Evolutionary conservation across 2,113 vertebrate species (phyloP), one percentile per base, ranked within the genome.

Genomic region (Entomyzon cyanotis): DNA sequence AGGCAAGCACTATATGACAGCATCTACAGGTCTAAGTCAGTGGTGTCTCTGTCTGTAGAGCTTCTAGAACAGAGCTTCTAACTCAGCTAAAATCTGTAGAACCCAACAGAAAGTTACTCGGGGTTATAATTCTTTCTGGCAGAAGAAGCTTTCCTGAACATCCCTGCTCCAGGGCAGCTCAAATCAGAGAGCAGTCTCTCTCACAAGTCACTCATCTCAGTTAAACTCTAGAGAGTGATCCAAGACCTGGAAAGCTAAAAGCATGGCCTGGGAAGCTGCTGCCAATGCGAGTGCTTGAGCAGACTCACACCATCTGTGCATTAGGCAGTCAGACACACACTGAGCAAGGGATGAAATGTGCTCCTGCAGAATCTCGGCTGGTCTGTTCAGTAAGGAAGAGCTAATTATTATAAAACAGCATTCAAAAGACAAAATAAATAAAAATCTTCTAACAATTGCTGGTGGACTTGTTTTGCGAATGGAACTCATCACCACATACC

Each of bases 291-390:
- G 84, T 4, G 39, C 52, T 67, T 28, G 76, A 81, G 86, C 94
- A 94, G 91, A 90, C 86, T 88, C 7, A 0, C 58, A 90, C 92
- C 96, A 96, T 96, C 96, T 97, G 95, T 94, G 84, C 83, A 11
- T 55, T 4, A 75, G 91, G 69, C 91, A 89, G 64, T 78, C 0
- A 89, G 91, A 90, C 78, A 84, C 84, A 53, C 74, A 15, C 53
- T 69, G 84, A 91, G 87, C 70, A 60, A 16, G 85, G 91, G 91
- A 81, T 89, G 68, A 80, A 93, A 94, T 10, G 87, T 84, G 87
- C 59, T 93, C 73, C 68, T 73, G 65, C 80, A 94, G 49, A 75
- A 87, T 56, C 89, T 47, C 15, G 0, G 33, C 87, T 89, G 87
- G 22, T 60, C 64, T 71, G 13, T 44, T 74, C 89, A 3, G 68